A percentile compares a stretch with the other conserved stretches of the same genome.
These are phyloP conservation scores for Homarus americanus DNA, from an alignment of 1,140 invertebrate genomes.

Conservation along the genomic window DNA sequence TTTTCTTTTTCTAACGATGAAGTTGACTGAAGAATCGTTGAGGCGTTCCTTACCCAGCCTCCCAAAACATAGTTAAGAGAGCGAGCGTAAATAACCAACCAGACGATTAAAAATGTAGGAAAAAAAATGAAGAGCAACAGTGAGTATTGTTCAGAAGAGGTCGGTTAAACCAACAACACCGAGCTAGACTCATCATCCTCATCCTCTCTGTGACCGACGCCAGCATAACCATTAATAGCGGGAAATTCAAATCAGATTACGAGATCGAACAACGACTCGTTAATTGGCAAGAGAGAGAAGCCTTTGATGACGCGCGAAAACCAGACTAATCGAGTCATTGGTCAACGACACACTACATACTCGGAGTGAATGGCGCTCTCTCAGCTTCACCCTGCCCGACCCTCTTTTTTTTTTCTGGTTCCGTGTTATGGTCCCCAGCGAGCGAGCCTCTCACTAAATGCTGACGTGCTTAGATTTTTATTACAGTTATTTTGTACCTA, in stretches of 20 bases:
- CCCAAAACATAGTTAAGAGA: background rate
- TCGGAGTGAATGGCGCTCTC: background rate
- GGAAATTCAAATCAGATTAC: constrained; percentile 55
- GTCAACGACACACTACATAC: background rate
- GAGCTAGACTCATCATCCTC: background rate
- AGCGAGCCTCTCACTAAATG: background rate
- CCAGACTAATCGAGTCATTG: constrained; percentile 39
- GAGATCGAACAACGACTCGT: constrained; percentile 53
- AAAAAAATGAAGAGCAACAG: background rate
- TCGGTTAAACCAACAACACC: background rate
- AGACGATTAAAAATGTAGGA: background rate
- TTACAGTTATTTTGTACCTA: constrained; percentile 25
- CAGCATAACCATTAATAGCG: constrained; percentile 8
- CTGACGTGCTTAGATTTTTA: background rate
- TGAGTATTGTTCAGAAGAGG: background rate
- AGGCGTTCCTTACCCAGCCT: background rate
- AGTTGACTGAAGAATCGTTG: background rate
- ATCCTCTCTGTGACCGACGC: background rate
- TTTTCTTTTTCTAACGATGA: background rate
- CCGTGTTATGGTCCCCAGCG: no score
- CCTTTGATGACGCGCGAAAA: constrained; percentile 40
- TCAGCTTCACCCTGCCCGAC: no score
- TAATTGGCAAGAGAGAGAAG: constrained; percentile 47
- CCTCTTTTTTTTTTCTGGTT: no score
- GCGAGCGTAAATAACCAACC: background rate